phyloP scores from a whole-genome alignment of 2,888 invertebrate species.

The Patella pellucida region DNA sequence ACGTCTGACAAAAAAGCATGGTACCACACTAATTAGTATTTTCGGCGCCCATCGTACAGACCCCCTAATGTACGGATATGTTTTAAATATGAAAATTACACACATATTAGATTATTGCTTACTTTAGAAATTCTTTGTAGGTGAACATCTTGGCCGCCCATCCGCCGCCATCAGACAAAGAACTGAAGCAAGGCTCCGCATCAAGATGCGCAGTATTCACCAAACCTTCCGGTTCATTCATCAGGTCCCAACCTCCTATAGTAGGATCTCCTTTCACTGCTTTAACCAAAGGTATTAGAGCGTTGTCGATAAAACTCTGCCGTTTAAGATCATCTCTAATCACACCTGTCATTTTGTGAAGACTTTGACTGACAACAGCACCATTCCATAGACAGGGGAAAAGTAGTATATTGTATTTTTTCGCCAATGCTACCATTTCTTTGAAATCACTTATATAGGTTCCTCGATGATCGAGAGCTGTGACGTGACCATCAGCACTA shows the following conservation, averaged over 20 bases:
- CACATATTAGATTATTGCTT: not conserved
- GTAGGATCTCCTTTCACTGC: not conserved
- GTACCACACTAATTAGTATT: too few species aligned
- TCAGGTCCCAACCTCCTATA: constrained; percentile 2
- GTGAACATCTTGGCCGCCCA: not conserved
- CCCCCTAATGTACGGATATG: too few species aligned
- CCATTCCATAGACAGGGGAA: not conserved
- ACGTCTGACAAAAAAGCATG: too few species aligned
- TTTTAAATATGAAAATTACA: too few species aligned
- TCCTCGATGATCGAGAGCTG: not conserved
- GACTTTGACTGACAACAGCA: not conserved
- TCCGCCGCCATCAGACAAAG: not conserved
- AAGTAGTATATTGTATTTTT: not conserved
- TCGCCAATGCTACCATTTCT: not conserved
- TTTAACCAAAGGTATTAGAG: not conserved
- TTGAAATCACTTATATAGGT: not conserved
- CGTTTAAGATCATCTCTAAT: not conserved
- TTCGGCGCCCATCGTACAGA: too few species aligned
- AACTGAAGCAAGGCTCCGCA: not conserved
- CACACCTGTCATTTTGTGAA: not conserved
- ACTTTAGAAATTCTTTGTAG: not conserved
- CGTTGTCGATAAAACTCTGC: not conserved
- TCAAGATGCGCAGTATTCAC: not conserved
- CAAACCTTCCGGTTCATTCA: constrained; percentile 4
- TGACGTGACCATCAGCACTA: not conserved